Evolutionary conservation across 2,888 invertebrate genomes (phyloP), one percentile per base, ranked within the genome.

Genomic region (Chesias legatella): DNA sequence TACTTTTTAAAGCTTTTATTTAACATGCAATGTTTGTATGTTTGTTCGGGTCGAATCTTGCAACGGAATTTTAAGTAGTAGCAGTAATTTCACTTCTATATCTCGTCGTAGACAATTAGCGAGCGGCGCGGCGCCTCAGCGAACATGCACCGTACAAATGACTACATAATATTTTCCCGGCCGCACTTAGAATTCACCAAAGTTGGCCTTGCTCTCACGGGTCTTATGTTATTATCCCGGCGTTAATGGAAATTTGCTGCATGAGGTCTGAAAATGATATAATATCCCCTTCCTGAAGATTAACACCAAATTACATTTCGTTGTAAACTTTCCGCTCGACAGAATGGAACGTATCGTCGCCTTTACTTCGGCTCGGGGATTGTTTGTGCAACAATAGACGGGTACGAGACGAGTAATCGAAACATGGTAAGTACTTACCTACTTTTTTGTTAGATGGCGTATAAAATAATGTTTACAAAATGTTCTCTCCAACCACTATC

Each of bases 221-320:
- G 50, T 50, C 39, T 54, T 54, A 56, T 33, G 31, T 35, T 45
- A 49, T 56, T 43, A 59, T 55, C 53, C 51, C 31, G 26, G 24
- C 45, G 34, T 22, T 49, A 53, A 54, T 55, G 43, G 54, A 49
- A 53, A 55, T 46, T 48, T 43, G 43, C 36, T 47, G 40, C 49
- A 45, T 38, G 45, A 43, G 51, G 48, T 43, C 47, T 40, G 41
- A 43, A 56, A 45, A 50, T 43, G 28, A 41, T 40, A 49, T 38
- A 38, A 45, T 44, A 50, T 46, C 35, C 39, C 35, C 44, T 52
- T 43, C 43, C 22, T 5, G 24, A 56, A 60, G 66, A 67, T 68
- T 72, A 69, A 63, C 58, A 49, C 58, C 72, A 74, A 17, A 75
- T 73, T 75, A 74, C 72, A 51, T 69, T 73, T 65, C 60, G 64